These are phyloP conservation scores for Bombus superbus DNA, from an alignment of 1,140 invertebrate species.

Conservation along the genomic window DNA sequence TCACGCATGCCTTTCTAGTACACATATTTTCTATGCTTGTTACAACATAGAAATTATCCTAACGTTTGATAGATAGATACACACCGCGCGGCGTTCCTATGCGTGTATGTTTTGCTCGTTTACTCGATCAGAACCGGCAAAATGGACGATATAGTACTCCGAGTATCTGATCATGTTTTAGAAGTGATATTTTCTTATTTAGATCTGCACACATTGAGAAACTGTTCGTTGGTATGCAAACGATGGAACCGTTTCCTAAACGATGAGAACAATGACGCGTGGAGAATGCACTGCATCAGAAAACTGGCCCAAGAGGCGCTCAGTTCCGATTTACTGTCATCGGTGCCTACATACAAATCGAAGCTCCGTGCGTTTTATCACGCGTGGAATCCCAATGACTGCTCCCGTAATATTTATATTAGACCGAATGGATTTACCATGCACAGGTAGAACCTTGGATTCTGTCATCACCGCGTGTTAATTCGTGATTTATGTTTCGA, in stretches of 20 bases:
- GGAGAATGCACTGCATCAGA: constrained; percentile 94
- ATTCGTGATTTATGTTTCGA: not conserved
- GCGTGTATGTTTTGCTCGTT: constrained; percentile 58
- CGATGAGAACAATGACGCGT: constrained; percentile 98
- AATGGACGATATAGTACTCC: constrained; percentile 77
- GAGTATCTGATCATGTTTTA: constrained; percentile 90
- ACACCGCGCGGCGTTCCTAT: constrained; percentile 32
- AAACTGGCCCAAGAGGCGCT: constrained; percentile 95
- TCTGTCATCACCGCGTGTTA: constrained; percentile 4
- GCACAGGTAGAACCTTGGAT: constrained; percentile 86
- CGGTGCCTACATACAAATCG: constrained; percentile 95
- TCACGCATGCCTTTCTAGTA: not conserved
- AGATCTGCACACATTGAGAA: constrained; percentile 92
- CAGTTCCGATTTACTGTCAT: constrained; percentile 95
- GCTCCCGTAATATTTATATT: constrained; percentile 98
- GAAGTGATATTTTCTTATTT: constrained; percentile 98
- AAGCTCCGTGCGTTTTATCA: constrained; percentile 97
- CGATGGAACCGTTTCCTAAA: constrained; percentile 95
- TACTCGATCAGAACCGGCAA: constrained; percentile 68
- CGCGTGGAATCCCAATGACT: constrained; percentile 98
- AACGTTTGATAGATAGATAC: not conserved
- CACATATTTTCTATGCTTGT: not conserved
- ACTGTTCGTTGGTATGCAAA: constrained; percentile 96
- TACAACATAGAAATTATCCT: not conserved
- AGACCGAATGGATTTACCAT: constrained; percentile 98